Conservation (phyloP, 2,113 vertebrate species). For the Ictidomys tridecemlineatus region DNA sequence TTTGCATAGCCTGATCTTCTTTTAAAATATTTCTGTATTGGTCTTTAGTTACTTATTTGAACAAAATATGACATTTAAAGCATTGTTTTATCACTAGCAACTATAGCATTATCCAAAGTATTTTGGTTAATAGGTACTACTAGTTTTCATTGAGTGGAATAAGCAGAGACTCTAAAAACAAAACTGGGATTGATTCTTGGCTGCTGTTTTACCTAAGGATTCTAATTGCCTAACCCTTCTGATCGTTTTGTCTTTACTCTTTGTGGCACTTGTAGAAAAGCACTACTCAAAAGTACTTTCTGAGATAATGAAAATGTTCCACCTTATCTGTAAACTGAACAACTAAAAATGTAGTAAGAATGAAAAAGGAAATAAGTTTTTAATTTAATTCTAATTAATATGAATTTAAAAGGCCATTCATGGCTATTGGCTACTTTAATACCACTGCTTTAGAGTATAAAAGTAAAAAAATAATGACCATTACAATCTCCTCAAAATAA, state of each 20-base stretch:
- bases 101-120: neutral
- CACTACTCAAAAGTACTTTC: neutral
- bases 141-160: neutral
- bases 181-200: neutral
- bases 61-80: neutral
- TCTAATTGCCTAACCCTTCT: neutral
- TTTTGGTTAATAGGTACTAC: neutral
- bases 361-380: neutral
- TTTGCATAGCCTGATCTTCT: neutral
- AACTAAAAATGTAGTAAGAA: constrained; percentile 10
- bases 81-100: neutral
- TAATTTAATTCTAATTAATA: constrained; percentile 62
- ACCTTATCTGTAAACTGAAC: neutral
- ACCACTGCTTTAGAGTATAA: neutral
- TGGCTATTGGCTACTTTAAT: neutral
- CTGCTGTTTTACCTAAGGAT: neutral
- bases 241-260: neutral
- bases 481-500: neutral
- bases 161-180: neutral
- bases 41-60: neutral
- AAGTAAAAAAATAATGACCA: neutral
- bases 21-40: neutral
- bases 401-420: constrained; percentile 4
- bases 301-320: neutral
- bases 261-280: neutral